A percentile compares a stretch with the other conserved stretches of the same genome.
phyloP scores from a whole-genome alignment of 2,888 invertebrate genomes.

The Strigamia crassipes region DNA sequence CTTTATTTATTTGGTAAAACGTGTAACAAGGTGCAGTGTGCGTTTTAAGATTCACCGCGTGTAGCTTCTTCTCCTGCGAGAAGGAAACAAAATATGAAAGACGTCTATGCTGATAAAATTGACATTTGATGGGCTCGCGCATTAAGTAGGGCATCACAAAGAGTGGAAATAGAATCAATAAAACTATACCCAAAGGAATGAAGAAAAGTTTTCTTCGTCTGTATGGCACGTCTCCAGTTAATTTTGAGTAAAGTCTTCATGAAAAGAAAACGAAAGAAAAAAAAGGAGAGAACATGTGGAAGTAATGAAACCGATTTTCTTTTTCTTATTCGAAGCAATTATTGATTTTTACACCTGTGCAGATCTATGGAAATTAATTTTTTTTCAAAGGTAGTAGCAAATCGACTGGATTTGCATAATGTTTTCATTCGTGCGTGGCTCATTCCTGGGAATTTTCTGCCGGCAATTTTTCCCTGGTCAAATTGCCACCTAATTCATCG shows the following conservation, averaged over 20 bases:
- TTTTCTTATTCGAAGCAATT: neutral
- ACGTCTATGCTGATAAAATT: neutral
- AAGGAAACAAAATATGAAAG: neutral
- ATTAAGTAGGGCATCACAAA: neutral
- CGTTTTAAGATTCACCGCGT: neutral
- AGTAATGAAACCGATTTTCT: neutral
- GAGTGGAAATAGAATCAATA: conserved; percentile 2
- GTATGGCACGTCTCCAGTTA: conserved; percentile 1
- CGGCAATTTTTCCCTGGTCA: no score
- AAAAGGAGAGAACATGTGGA: neutral
- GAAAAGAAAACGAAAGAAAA: neutral
- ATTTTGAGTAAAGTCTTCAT: neutral
- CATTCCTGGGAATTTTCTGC: no score
- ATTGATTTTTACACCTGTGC: neutral
- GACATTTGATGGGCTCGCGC: neutral
- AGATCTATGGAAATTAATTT: neutral
- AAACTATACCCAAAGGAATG: neutral
- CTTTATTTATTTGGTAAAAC: neutral
- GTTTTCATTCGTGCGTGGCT: neutral
- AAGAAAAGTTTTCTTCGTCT: neutral
- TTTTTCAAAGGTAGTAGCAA: neutral
- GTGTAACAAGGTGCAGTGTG: neutral
- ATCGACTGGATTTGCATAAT: neutral
- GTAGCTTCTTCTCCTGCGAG: neutral
- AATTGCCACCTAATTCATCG: no score